These are phyloP conservation scores for Octopus bimaculoides DNA, from an alignment of 1,140 invertebrate genomes.

Conservation along the genomic window DNA sequence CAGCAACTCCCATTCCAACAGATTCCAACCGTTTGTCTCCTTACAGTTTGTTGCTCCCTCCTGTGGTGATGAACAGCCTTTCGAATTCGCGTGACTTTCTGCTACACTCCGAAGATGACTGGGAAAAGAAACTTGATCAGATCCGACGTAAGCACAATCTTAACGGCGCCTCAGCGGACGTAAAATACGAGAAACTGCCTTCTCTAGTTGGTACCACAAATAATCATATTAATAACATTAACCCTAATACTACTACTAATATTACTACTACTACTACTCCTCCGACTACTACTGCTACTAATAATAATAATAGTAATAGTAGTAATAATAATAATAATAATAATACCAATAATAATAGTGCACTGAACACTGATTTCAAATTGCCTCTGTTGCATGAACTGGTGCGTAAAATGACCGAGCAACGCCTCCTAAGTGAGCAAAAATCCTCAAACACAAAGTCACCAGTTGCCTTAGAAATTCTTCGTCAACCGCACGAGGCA, in stretches of 20 bases:
- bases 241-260: too few species aligned
- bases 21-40: constrained; percentile 29
- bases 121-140: constrained; percentile 39
- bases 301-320: constrained; percentile 20
- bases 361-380: constrained; percentile 36
- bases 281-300: too few species aligned
- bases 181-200: not conserved
- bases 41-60: constrained; percentile 24
- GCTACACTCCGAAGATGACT: constrained; percentile 21
- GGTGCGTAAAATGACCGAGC: constrained; percentile 53
- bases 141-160: constrained; percentile 53
- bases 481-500: not conserved
- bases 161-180: constrained; percentile 14
- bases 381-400: constrained; percentile 55
- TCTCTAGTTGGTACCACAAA: too few species aligned
- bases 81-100: constrained; percentile 10
- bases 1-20: constrained; percentile 5
- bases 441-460: constrained; percentile 13
- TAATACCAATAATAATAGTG: constrained; percentile 20
- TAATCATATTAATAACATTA: too few species aligned
- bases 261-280: not conserved
- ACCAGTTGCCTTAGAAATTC: constrained; percentile 8
- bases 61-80: constrained; percentile 21
- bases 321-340: constrained; percentile 15
- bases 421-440: constrained; percentile 52